Base-by-base conservation (phyloP, 2,797 vertebrate genomes). In the Karalla daura region DNA sequence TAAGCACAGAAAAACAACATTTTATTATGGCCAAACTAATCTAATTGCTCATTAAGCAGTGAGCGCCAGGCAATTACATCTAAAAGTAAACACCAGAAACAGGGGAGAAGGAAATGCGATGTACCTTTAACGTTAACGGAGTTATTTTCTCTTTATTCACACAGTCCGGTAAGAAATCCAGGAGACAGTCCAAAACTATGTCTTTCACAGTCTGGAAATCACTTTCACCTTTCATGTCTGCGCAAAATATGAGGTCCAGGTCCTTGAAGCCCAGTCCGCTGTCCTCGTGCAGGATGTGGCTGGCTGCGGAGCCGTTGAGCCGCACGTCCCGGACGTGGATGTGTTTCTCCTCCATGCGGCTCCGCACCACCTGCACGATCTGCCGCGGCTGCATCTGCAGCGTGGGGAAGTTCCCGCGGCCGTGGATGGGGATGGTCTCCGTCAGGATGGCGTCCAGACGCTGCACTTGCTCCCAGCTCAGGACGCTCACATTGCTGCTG, bases 171-270 rank as follows among this genome's bases (percentile, higher is more conserved):
- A 99, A 92, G 92, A 99, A 99, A 89, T 99, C 97, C 94, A 99
- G 91, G 52, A 99, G 96, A 88, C 97, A 99, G 91, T 99, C 96
- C 89, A 99, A 90, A 85, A 99, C 98, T 50, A 98, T 97, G 90
- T 99, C 96, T 86, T 99, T 99, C 81, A 99, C 96, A 54, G 92
- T 96, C 94, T 99, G 98, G 92, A 99, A 99, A 84, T 97, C 96
- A 58, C 92, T 93, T 89, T 99, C 96, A 21, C 96, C 96, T 70
- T 95, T 96, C 79, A 99, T 94, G 54, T 98, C 96, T 15, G 96
- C 96, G 82, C 96, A 96, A 90, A 99, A 99, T 91, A 99, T 99
- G 70, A 99, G 96, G 89, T 99, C 98, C 63, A 99, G 94, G 90
- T 99, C 98, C 90, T 99, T 99, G 86, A 96, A 99, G 70, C 97